phyloP scores from a whole-genome alignment of 2,113 vertebrate genomes.

The Gnathonemus echidnorhynchus region DNA sequence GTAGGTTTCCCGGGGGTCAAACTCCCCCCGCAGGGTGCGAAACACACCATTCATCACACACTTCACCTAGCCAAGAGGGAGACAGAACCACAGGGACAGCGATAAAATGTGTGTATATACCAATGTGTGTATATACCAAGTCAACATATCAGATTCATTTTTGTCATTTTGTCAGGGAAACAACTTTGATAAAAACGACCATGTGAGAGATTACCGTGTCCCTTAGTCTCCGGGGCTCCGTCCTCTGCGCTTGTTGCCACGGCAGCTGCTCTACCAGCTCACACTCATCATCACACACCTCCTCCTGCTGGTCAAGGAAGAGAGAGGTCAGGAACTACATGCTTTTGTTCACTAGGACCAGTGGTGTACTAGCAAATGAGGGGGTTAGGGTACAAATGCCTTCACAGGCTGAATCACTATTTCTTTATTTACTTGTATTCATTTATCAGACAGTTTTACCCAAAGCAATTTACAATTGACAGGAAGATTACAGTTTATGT shows the following conservation, averaged over 20 bases:
- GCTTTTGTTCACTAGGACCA: slow-evolving; percentile 67
- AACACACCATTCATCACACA: slow-evolving; percentile 93
- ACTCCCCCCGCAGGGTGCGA: slow-evolving; percentile 77
- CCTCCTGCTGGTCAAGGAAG: slow-evolving; percentile 57
- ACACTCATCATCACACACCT: slow-evolving; percentile 48
- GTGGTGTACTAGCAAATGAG: slow-evolving; percentile 56
- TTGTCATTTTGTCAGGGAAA: background rate
- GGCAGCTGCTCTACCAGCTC: slow-evolving; percentile 20
- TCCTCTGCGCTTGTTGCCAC: slow-evolving; percentile 45
- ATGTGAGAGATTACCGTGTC: slow-evolving; percentile 53
- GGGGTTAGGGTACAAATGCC: background rate
- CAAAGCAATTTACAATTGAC: background rate
- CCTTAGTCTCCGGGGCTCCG: slow-evolving; percentile 58
- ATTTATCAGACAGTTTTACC: background rate
- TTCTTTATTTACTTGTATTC: background rate
- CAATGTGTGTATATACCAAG: background rate
- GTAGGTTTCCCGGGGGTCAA: slow-evolving; percentile 77
- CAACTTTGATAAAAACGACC: background rate
- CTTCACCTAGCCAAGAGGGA: slow-evolving; percentile 69
- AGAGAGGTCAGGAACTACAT: slow-evolving; percentile 42
- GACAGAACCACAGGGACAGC: background rate
- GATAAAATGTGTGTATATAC: background rate
- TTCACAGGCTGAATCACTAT: background rate
- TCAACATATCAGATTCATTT: background rate
- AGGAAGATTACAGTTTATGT: background rate